These are phyloP conservation scores for Halcyon malimbica DNA, from an alignment of 2,113 vertebrate genomes.

Conservation along the genomic window DNA sequence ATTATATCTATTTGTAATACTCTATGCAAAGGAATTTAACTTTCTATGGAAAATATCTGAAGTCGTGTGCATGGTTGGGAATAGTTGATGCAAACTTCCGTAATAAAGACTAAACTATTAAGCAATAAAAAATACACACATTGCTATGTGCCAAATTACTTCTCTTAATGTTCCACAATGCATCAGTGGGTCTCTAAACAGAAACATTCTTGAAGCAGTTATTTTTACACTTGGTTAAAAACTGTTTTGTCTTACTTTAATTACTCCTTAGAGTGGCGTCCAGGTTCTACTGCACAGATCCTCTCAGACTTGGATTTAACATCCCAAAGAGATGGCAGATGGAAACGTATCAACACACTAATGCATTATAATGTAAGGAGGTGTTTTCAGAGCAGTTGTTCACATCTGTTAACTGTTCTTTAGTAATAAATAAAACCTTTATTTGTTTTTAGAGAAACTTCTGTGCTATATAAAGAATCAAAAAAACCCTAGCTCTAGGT, in stretches of 20 bases:
- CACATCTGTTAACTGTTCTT: not conserved
- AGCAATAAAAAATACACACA: not conserved
- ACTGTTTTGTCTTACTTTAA: conserved; percentile 12
- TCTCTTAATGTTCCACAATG: not conserved
- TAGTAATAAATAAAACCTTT: not conserved
- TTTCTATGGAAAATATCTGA: not conserved
- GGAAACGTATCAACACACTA: conserved; percentile 93
- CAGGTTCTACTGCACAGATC: conserved; percentile 96
- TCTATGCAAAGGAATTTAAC: not conserved
- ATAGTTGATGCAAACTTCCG: not conserved
- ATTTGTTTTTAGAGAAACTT: conserved; percentile 11
- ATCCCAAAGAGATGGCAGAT: conserved; percentile 94
- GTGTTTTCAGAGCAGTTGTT: conserved; percentile 17
- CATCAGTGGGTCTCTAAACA: not conserved
- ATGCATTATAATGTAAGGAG: conserved; percentile 96
- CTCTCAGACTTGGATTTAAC: conserved; percentile 96
- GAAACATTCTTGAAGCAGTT: not conserved
- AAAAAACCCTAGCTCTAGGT: not conserved
- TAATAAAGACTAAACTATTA: not conserved
- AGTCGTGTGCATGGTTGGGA: not conserved
- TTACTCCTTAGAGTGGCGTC: conserved; percentile 89
- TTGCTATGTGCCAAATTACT: not conserved
- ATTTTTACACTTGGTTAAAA: conserved; percentile 18
- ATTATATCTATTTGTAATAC: not conserved
- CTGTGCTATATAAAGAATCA: not conserved